Base-by-base conservation (phyloP, 2,888 invertebrate species). In the Sminthurinus aureus region DNA sequence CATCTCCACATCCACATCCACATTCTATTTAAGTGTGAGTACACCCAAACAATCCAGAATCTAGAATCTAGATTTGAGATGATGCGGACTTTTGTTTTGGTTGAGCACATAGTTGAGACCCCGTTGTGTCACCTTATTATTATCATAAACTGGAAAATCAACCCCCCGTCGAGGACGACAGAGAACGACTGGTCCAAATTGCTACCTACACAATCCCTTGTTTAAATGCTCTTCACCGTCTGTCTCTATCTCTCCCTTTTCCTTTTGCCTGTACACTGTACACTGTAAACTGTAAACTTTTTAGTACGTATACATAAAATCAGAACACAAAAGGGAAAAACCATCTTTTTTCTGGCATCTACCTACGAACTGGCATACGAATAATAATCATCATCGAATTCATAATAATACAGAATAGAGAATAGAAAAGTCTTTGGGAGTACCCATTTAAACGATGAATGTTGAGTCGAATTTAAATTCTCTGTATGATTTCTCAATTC, bases 91-190 rank as follows among this genome's bases (percentile, higher is more conserved):
- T 79, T 83, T 83, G 83, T 83, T 83, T 83, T 79, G 79, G 83
- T 51, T 76, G 58, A 58, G 58, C 71, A 20, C 73, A 52, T 71
- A 38, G 73, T 83, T 50, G 38, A 79, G 83, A 81, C 84, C 84
- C 84, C 84, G 81, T 84, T 81, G 69, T 77, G 84, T 84, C 84
- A 83, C 85, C 86, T 86, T 85, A 86, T 86, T 87, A 87, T 84
- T 85, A 86, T 86, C 85, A 86, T 86, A 87, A 86, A 85, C 85
- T 86, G 82, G 85, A 86, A 86, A 86, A 87, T 87, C 85, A 85
- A 86, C 87, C 87, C 83, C 87, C 85, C 83, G 84, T 84, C 85
- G 87, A 76, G 85, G 69, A 83, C 83, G 86, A 87, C 86, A 84
- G 84, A 85, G 86, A 87, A 87, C 85, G 84, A 85, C 81, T 83